phyloP scores from a whole-genome alignment of 2,888 invertebrate genomes.

The Andricus quercusramuli region DNA sequence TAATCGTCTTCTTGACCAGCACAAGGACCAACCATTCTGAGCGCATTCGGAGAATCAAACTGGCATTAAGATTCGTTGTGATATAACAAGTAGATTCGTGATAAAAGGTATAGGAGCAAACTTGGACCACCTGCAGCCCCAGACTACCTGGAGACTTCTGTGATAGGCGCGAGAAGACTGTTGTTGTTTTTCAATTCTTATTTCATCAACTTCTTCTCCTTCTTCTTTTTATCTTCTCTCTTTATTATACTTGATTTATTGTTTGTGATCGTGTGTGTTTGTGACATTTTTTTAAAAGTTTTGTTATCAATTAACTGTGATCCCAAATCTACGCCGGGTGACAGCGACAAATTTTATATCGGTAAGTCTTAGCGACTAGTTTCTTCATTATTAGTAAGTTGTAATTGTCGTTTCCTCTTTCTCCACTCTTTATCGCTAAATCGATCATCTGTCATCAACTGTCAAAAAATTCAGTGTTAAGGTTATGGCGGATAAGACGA shows the following conservation, averaged over 20 bases:
- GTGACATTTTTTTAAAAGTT: constrained; percentile 1
- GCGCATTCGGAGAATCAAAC: constrained; percentile 17
- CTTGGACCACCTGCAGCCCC: constrained; percentile 23
- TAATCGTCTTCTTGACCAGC: constrained; percentile 1
- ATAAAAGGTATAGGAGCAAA: constrained; percentile 7
- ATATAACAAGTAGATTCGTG: constrained; percentile 33
- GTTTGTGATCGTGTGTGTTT: constrained; percentile 36
- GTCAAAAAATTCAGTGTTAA: too few species aligned
- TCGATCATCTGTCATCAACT: too few species aligned
- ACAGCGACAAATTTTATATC: neutral
- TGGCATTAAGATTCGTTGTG: constrained; percentile 38
- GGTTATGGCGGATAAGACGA: too few species aligned
- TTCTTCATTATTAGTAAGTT: too few species aligned
- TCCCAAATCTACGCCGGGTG: neutral
- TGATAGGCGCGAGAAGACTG: constrained; percentile 38
- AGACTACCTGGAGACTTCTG: constrained; percentile 34
- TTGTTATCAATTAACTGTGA: constrained; percentile 21
- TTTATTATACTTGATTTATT: constrained; percentile 9
- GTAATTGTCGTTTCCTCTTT: too few species aligned
- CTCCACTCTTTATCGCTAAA: too few species aligned
- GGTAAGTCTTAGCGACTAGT: constrained; percentile 1
- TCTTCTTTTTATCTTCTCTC: constrained; percentile 12
- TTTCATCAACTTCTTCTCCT: neutral
- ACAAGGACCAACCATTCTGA: neutral
- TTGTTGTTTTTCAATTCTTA: constrained; percentile 13